Base-by-base conservation (phyloP, 2,797 vertebrate genomes). In the Sebastes taczanowskii region DNA sequence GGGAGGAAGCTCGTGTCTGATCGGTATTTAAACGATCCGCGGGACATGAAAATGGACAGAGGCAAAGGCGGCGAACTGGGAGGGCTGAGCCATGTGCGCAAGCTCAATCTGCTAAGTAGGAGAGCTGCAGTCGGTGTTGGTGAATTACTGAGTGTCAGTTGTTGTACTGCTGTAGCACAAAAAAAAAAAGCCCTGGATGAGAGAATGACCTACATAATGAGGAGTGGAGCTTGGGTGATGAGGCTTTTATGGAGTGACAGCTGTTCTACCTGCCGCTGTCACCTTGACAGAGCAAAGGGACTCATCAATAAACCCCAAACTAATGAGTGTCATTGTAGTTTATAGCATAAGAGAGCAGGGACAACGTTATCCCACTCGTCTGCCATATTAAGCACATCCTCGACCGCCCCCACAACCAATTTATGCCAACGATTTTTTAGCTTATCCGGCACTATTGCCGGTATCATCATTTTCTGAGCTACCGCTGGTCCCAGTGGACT, bases 171-270 rank as follows among this genome's bases (percentile, higher is more conserved):
- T 68, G 86, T 81, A 71, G 87, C 68, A 68, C 68, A 68, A 70
- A 82, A 66, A 65, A 65, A 75, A 82, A 76, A 74, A 49, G 27
- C 66, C 30, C 55, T 25, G 87, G 81, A 84, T 85, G 85, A 74
- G 82, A 82, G 87, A 89, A 84, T 91, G 93, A 93, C 91, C 93
- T 88, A 92, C 68, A 93, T 93, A 94, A 91, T 91, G 91, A 93
- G 86, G 70, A 88, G 88, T 35, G 64, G 86, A 67, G 86, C 88
- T 83, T 23, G 81, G 88, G 82, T 82, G 86, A 90, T 88, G 88
- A 89, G 86, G 89, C 91, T 93, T 94, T 94, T 92, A 94, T 93
- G 86, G 93, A 93, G 86, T 90, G 93, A 93, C 93, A 94, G 92
- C 93, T 94, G 93, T 88, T 94, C 90, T 86, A 93, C 92, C 93